Evolutionary conservation across 2,797 vertebrate genomes (phyloP), one percentile per base, ranked within the genome.

Genomic region (Clamator glandarius): DNA sequence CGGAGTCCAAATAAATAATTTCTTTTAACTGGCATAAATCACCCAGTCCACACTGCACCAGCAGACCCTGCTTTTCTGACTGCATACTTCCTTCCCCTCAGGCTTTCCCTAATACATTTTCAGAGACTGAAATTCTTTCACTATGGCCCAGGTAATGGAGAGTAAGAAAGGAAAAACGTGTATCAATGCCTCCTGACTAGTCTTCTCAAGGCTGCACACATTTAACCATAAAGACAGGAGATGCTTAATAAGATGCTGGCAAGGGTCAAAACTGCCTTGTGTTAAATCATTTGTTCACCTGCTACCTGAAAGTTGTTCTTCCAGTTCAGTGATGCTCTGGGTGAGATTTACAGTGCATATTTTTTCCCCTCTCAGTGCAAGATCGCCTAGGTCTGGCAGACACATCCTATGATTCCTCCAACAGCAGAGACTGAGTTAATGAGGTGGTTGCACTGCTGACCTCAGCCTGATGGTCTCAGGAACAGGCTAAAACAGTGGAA

Each of bases 221-320:
- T 77, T 28, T 79, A 93, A 54, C 36, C 66, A 59, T 75, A 50
- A 84, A 64, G 82, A 96, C 90, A 57, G 12, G 78, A 79, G 31
- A 28, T 75, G 63, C 82, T 96, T 94, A 88, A 83, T 89, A 72
- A 3, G 46, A 51, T 73, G 69, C 84, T 91, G 59, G 62, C 62
- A 92, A 92, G 57, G 58, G 84, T 96, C 92, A 90, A 73, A 85
- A 33, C 80, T 68, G 46, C 33, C 63, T 70, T 80, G 62, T 87
- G 82, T 23, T 93, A 90, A 96, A 94, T 84, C 87, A 81, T 77
- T 94, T 12, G 9, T 64, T 95, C 57, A 64, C 29, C 78, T 83
- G 83, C 20, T 62, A 94, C 87, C 89, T 87, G 61, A 73, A 88
- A 95, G 35, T 55, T 90, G 35, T 52, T 94, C 76, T 93, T 97